Conservation (phyloP, 2,888 invertebrate genomes). For the Eupithecia insigniata region DNA sequence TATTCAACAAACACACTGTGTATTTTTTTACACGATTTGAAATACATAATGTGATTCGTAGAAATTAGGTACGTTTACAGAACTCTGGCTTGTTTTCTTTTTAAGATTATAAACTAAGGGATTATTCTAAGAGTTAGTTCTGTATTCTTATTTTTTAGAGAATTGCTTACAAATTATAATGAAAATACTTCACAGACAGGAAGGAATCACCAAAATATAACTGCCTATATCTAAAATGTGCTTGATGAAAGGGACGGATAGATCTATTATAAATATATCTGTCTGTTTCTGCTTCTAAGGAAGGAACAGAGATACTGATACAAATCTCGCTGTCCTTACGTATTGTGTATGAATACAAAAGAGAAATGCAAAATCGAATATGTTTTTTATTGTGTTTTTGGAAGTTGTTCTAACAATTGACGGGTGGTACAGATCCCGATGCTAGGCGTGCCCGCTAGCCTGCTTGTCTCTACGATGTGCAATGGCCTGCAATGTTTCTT, state of each 20-base stretch:
- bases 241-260: neutral
- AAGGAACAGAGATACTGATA: neutral
- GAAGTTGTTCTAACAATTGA: neutral
- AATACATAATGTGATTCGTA: neutral
- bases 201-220: neutral
- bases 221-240: neutral
- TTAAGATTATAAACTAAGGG: neutral
- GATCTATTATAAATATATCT: neutral
- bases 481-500: conserved; percentile 86
- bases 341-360: neutral
- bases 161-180: neutral
- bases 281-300: neutral
- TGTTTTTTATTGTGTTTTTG: neutral
- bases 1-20: neutral
- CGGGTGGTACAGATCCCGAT: conserved; percentile 72
- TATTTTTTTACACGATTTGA: neutral
- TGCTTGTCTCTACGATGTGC: conserved; percentile 78
- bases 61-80: neutral
- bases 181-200: neutral
- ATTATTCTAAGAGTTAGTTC: neutral
- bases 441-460: conserved; percentile 69
- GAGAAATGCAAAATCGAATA: neutral
- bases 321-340: neutral
- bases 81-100: neutral
- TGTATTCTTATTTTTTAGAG: conserved; percentile 1